These are phyloP conservation scores for Phalacrocorax brasilianus DNA, from an alignment of 2,113 vertebrate genomes.

Conservation along the genomic window DNA sequence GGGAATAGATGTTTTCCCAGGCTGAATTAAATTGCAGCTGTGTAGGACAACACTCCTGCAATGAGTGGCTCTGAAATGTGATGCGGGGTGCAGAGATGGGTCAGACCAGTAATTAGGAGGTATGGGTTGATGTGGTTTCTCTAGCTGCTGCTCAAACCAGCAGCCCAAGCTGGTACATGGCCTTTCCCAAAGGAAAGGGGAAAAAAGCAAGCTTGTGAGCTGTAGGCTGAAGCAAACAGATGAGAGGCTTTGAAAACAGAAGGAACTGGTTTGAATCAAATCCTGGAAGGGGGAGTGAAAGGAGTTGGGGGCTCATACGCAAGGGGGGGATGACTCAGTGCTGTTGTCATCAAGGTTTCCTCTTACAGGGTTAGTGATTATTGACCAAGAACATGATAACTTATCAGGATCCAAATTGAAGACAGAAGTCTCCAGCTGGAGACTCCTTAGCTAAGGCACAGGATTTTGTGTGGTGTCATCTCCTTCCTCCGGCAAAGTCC, in stretches of 20 bases:
- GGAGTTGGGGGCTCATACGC: accelerated
- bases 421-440: not conserved
- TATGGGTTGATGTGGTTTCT: too few species aligned
- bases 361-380: not conserved
- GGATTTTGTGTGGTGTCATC: not conserved
- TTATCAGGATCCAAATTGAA: not conserved
- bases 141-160: not conserved
- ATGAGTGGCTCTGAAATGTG: not conserved
- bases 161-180: not conserved
- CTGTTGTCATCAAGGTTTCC: not conserved
- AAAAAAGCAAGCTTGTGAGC: not conserved
- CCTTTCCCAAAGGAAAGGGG: not conserved
- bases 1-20: not conserved
- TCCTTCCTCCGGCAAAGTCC: not conserved
- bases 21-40: not conserved
- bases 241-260: constrained; percentile 7
- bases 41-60: not conserved
- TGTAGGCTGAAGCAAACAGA: not conserved
- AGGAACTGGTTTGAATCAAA: not conserved
- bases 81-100: not conserved
- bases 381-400: not conserved
- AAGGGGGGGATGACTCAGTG: not conserved
- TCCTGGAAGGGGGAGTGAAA: not conserved
- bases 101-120: not conserved
- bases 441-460: not conserved